Evolutionary conservation across 2,888 invertebrate species (phyloP).

Genomic region (Copidosoma aretas): DNA sequence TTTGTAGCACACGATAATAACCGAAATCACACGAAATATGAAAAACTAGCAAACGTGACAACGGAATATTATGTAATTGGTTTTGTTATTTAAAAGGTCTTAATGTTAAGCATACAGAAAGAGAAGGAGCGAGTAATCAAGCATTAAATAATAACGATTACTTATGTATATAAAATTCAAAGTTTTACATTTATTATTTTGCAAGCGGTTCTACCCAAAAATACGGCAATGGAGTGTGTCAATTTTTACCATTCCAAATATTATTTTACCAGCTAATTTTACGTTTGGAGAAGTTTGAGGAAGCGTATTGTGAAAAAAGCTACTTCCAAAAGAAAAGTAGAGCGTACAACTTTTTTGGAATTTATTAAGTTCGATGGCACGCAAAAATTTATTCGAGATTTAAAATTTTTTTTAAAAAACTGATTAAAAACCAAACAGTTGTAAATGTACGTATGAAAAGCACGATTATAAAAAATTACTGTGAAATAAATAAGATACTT

Average conservation of each 20-base stretch:
- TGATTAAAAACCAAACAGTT: no score
- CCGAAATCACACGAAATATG: conserved; percentile 32
- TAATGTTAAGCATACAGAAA: conserved; percentile 61
- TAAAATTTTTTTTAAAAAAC: no score
- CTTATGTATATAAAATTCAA: not conserved
- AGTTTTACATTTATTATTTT: no score
- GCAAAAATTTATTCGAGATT: no score
- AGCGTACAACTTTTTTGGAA: no score
- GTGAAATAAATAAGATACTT: no score
- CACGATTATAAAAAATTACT: no score
- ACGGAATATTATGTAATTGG: conserved; percentile 26
- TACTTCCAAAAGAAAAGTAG: conserved; percentile 27
- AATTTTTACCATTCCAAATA: conserved; percentile 31
- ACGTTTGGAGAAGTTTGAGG: conserved; percentile 7
- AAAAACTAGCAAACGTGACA: conserved; percentile 37
- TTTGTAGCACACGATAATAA: conserved; percentile 18
- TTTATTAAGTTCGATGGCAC: no score
- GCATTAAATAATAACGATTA: conserved; percentile 50
- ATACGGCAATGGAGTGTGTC: no score
- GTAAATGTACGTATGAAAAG: no score
- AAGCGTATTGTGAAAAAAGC: conserved; percentile 22
- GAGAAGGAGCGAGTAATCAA: conserved; percentile 63
- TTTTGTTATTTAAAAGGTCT: conserved; percentile 54
- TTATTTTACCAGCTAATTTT: conserved; percentile 17
- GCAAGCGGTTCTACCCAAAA: no score